phyloP scores from a whole-genome alignment of 2,113 vertebrate species.

The Siniperca knerii region DNA sequence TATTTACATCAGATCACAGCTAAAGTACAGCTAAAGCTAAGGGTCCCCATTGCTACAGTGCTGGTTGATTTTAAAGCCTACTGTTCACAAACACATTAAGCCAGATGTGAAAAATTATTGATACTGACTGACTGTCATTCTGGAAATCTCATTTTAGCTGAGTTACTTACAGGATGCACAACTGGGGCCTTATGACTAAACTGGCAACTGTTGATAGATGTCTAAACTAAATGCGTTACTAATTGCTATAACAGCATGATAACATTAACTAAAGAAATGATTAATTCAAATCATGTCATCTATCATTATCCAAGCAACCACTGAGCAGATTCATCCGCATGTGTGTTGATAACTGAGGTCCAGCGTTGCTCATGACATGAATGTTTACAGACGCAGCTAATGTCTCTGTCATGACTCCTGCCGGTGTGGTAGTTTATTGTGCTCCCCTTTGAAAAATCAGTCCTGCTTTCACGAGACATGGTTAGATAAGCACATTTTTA shows the following conservation, averaged over 20 bases:
- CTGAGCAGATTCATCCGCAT: not conserved
- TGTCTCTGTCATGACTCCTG: conserved; percentile 49
- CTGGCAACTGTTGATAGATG: not conserved
- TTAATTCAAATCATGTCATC: not conserved
- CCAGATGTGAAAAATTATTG: not conserved
- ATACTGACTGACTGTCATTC: not conserved
- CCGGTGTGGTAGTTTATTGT: conserved; percentile 59
- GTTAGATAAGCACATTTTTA: conserved; percentile 82
- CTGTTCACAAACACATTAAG: not conserved
- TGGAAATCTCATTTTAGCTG: not conserved
- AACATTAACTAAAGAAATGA: not conserved
- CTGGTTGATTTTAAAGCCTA: not conserved
- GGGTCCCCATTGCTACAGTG: not conserved
- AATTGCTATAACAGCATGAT: not conserved
- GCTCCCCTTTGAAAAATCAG: conserved; percentile 54
- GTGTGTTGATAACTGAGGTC: conserved; percentile 68
- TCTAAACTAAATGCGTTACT: not conserved
- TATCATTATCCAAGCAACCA: not conserved
- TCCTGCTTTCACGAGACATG: conserved; percentile 64
- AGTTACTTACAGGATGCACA: not conserved
- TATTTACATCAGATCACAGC: not conserved
- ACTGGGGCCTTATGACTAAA: not conserved
- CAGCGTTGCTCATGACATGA: conserved; percentile 68
- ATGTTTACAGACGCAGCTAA: conserved; percentile 77
- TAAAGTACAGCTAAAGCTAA: not conserved